phyloP scores from a whole-genome alignment of 2,797 vertebrate genomes.

The Sebastiscus tertius region DNA sequence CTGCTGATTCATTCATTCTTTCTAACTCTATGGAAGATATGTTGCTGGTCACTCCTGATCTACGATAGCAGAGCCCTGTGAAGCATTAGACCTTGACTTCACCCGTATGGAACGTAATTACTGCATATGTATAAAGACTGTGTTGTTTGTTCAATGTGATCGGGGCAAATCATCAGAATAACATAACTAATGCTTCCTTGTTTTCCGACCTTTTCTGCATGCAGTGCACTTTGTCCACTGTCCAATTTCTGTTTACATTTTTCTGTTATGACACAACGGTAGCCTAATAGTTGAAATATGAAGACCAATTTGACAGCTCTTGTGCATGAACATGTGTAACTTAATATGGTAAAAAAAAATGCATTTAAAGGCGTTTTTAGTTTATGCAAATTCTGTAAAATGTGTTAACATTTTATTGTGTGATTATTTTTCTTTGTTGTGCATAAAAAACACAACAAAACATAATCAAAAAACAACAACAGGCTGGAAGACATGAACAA shows the following conservation, averaged over 20 bases:
- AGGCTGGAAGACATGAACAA: neutral
- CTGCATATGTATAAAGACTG: neutral
- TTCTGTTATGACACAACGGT: neutral
- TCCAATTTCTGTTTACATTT: neutral
- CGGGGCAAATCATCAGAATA: neutral
- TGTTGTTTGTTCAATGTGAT: neutral
- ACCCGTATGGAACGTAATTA: neutral
- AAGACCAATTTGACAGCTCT: neutral
- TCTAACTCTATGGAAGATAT: neutral
- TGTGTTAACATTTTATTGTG: neutral
- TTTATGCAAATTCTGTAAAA: constrained; percentile 3
- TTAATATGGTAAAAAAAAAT: neutral
- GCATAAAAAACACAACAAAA: neutral
- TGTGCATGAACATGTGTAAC: neutral
- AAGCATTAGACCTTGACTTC: neutral
- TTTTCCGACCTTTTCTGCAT: neutral
- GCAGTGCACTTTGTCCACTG: neutral
- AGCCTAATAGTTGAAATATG: neutral
- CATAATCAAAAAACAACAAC: neutral
- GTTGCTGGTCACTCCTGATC: neutral
- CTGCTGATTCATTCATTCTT: neutral
- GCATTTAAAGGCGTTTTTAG: neutral
- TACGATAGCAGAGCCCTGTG: neutral
- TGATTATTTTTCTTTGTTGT: neutral
- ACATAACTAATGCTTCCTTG: neutral